Percentiles rank a stretch among this genome's conserved stretches.
Conservation (phyloP, 2,797 vertebrate genomes). For the Oophaga sylvatica region DNA sequence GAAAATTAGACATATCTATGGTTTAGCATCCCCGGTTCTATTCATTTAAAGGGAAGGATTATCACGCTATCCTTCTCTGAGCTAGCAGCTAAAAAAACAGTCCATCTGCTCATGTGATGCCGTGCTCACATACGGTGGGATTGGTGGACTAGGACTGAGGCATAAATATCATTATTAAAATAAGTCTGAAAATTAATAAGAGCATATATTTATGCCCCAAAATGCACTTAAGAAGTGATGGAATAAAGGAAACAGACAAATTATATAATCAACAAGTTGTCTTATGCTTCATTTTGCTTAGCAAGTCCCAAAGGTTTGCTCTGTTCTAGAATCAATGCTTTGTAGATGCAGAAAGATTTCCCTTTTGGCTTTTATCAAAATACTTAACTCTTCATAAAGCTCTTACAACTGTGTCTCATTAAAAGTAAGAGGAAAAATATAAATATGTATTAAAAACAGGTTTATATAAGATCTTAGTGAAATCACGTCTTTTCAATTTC, state of each 20-base stretch:
- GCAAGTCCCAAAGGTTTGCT: slow-evolving; percentile 37
- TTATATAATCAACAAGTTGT: slow-evolving; percentile 33
- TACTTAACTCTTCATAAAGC: slow-evolving; percentile 52
- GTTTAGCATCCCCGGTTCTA: too few species aligned
- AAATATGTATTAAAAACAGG: slow-evolving; percentile 18
- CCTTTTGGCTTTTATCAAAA: slow-evolving; percentile 58
- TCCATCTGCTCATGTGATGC: too few species aligned
- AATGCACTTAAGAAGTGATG: background rate
- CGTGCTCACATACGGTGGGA: too few species aligned
- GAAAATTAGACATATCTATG: too few species aligned
- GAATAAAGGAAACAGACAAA: slow-evolving; percentile 28
- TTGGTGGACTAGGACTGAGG: too few species aligned
- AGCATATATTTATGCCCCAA: background rate
- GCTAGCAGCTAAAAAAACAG: too few species aligned
- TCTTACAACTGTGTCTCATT: slow-evolving; percentile 47
- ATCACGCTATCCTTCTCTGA: too few species aligned
- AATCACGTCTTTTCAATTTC: background rate
- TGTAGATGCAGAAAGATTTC: slow-evolving; percentile 52
- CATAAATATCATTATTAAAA: background rate
- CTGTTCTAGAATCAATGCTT: slow-evolving; percentile 31
- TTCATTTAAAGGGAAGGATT: too few species aligned
- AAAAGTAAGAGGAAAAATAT: slow-evolving; percentile 37
- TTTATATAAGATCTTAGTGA: slow-evolving; percentile 4
- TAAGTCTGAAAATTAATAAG: background rate
- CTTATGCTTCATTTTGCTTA: slow-evolving; percentile 42